A percentile compares a stretch with the other conserved stretches of the same genome.
Conservation (phyloP, 2,888 invertebrate genomes). For the Papilio demoleus region DNA sequence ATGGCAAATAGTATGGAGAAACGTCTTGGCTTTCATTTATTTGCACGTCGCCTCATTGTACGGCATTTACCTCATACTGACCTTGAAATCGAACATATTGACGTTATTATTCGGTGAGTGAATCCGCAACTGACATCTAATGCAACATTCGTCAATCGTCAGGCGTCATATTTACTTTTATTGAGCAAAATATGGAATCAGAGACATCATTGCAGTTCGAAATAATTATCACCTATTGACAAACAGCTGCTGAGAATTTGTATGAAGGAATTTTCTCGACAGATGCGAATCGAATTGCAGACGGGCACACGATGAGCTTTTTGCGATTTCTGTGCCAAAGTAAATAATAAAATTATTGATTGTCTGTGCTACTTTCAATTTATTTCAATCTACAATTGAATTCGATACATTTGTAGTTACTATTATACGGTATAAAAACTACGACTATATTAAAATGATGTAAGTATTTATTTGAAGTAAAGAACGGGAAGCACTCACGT, state of each 20-base stretch:
- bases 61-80: conserved; percentile 83
- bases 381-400: neutral
- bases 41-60: conserved; percentile 87
- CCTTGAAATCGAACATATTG: conserved; percentile 70
- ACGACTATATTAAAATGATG: no score
- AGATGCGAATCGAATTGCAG: neutral
- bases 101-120: conserved; percentile 83
- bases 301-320: neutral
- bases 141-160: conserved; percentile 14
- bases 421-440: neutral
- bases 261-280: neutral
- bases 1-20: conserved; percentile 91
- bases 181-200: conserved; percentile 15
- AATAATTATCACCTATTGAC: conserved; percentile 23
- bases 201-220: neutral
- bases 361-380: neutral
- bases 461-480: no score
- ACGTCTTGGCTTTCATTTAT: conserved; percentile 88
- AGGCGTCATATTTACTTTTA: conserved; percentile 20
- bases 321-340: neutral
- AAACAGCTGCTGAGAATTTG: neutral
- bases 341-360: neutral
- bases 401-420: neutral
- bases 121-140: conserved; percentile 1
- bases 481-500: no score